Percentiles rank a stretch among this genome's conserved stretches.
Evolutionary conservation across 2,888 invertebrate species (phyloP).

Genomic region (Syrista parreyssii): DNA sequence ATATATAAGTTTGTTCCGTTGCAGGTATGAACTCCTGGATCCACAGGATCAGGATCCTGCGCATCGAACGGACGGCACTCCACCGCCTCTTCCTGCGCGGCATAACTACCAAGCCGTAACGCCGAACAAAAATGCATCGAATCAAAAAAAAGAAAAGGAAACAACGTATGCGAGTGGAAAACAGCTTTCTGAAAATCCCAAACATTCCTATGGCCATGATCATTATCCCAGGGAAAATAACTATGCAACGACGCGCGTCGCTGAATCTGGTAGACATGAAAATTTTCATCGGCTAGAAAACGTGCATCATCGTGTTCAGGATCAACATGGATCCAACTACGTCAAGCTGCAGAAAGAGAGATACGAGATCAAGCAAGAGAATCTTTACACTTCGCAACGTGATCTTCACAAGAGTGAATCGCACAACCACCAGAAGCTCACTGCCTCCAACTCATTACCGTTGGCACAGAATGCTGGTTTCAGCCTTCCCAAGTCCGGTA

Average conservation of each 20-base stretch:
- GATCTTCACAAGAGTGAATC: constrained; percentile 14
- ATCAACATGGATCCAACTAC: constrained; percentile 48
- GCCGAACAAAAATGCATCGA: constrained; percentile 40
- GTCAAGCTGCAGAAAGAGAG: constrained; percentile 61
- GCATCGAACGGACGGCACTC: constrained; percentile 63
- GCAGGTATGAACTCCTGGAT: constrained; percentile 69
- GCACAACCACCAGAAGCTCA: constrained; percentile 60
- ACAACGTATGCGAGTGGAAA: constrained; percentile 48
- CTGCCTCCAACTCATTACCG: constrained; percentile 62
- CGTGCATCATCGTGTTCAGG: constrained; percentile 54
- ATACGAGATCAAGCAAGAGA: constrained; percentile 59
- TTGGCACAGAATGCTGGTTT: constrained; percentile 54
- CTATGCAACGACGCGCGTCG: constrained; percentile 57
- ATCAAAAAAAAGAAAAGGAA: constrained; percentile 51
- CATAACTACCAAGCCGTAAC: constrained; percentile 53
- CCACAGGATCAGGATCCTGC: constrained; percentile 62
- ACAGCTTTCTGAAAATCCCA: constrained; percentile 45
- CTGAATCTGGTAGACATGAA: constrained; percentile 53
- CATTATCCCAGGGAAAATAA: constrained; percentile 56
- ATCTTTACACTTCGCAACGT: neutral
- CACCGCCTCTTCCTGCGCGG: constrained; percentile 70
- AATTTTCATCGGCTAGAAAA: constrained; percentile 64
- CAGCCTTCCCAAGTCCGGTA: constrained; percentile 54
- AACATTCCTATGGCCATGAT: constrained; percentile 51
- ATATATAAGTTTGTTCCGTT: neutral